Base-by-base conservation (phyloP, 2,888 invertebrate genomes). In the Strigamia transsilvanica region DNA sequence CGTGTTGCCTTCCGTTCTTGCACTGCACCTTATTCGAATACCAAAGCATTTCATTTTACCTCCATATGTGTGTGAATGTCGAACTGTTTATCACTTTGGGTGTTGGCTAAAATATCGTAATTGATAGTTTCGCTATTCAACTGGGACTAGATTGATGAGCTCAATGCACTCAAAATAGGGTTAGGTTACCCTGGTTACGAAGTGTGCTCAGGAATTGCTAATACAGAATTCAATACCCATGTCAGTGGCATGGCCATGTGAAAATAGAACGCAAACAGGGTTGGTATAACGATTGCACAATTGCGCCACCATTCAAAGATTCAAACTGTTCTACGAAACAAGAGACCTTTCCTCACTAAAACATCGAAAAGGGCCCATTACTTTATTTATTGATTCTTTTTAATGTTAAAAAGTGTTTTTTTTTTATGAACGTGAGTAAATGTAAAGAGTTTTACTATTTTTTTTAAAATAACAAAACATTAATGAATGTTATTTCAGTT, bases 211-310 rank as follows among this genome's bases (percentile, higher is more conserved):
- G 73, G 32, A 73, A 73, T 73, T 73, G 73, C 73, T 73, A 73
- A 73, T 73, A 73, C 23, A 27, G 73, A 73, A 73, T 73, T 73
- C 73, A 73, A 73, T 73, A 73, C 73, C 73, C 73, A 73, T 73
- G 73, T 73, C 73, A 73, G 27, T 73, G 73, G 73, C 73, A 73
- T 73, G 73, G 73, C 73, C 32, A 12, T 73, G 73, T 73, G 32
- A 73, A 23, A 27, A 73, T 32, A 73, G 73, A 23, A 73, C 73
- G 73, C 73, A 73, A 27, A 73, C 73, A 27, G 32, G 73, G 27
- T 73, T 56, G 32, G 73, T 73, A 73, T 32, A 18, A 73, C 7
- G 73, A 32, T 27, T 73, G 27, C n/a, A 27, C 73, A 73, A 73
- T 66, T 73, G 32, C 73, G 12, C 38, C 38, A 27, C 32, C n/a